Conservation (phyloP, 2,797 vertebrate species). For the Lepus townsendii region DNA sequence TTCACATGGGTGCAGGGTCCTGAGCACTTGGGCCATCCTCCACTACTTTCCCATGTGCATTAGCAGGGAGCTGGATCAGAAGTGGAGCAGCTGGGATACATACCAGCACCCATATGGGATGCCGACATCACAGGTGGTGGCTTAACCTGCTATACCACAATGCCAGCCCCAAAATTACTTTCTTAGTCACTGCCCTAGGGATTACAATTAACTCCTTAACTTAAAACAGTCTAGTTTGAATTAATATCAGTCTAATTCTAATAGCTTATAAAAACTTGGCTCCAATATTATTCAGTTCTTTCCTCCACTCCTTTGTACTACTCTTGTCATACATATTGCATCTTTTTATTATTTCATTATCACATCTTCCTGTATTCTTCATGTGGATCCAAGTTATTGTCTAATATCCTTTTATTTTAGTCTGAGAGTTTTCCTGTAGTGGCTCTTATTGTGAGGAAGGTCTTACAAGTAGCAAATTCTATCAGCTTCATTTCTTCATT, state of each 20-base stretch:
- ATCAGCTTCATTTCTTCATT: not conserved
- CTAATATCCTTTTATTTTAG: slow-evolving; percentile 3
- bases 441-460: not conserved
- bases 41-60: too few species aligned
- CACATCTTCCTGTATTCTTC: not conserved
- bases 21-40: too few species aligned
- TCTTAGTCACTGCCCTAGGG: not conserved
- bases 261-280: not conserved
- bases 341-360: not conserved
- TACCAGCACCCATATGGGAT: too few species aligned
- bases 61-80: too few species aligned
- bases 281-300: not conserved
- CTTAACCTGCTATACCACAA: too few species aligned
- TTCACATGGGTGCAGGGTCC: too few species aligned
- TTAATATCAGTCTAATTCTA: not conserved
- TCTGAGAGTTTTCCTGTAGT: not conserved
- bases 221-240: not conserved
- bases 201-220: not conserved
- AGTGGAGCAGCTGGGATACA: too few species aligned
- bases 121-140: too few species aligned
- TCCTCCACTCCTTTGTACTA: not conserved
- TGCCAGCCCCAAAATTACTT: not conserved
- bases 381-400: not conserved
- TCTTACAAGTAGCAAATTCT: not conserved
- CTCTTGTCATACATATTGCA: not conserved